Evolutionary conservation across 2,113 vertebrate species (phyloP).

Genomic region (Dromaius novaehollandiae): DNA sequence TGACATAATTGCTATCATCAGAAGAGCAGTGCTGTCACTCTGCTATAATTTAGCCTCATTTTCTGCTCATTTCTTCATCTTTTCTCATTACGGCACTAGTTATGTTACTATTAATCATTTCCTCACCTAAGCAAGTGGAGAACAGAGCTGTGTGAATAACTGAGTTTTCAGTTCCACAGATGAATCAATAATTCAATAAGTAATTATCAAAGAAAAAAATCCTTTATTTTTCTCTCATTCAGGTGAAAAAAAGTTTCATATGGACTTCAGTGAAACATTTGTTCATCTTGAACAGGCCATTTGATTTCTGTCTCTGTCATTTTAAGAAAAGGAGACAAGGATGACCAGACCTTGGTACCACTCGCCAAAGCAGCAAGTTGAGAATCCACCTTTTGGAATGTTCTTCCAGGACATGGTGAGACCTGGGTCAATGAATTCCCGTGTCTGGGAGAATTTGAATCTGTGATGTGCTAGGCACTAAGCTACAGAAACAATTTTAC

Average conservation of each 20-base stretch:
- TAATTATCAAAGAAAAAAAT: background rate
- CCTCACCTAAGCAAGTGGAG: background rate
- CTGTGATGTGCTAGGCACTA: background rate
- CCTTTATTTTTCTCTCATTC: background rate
- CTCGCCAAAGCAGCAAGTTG: background rate
- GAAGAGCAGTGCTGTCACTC: background rate
- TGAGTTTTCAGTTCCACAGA: conserved; percentile 23
- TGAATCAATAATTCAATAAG: background rate
- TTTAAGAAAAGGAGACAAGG: background rate
- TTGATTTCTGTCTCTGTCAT: background rate
- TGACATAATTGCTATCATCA: conserved; percentile 5
- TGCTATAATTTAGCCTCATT: background rate
- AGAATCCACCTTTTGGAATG: background rate
- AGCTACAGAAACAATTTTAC: background rate
- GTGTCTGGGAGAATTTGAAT: background rate
- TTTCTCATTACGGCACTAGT: background rate
- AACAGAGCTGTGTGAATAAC: background rate
- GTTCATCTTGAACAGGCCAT: background rate
- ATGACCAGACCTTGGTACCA: background rate
- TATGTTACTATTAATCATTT: background rate
- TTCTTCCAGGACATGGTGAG: background rate
- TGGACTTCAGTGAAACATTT: background rate
- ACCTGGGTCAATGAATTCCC: background rate
- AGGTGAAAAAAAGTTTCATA: background rate
- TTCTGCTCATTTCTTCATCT: conserved; percentile 35